Evolutionary conservation across 1,140 invertebrate species (phyloP), one percentile per base, ranked within the genome.

Genomic region (Nymphalis io): DNA sequence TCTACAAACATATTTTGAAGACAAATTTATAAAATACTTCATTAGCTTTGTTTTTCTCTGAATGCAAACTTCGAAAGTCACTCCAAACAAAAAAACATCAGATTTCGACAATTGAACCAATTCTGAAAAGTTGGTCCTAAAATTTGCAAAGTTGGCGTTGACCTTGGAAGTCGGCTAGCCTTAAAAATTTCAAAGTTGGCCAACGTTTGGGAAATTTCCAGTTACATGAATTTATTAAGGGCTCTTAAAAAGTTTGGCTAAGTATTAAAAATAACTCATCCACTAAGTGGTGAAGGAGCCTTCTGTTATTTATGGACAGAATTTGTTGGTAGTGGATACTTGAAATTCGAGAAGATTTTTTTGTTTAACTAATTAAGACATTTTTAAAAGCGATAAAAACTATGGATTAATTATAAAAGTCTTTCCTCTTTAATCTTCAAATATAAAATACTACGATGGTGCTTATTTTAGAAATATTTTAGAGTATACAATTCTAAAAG

Each of bases 201-300:
- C 48, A 62, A 44, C 10, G 38, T 62, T 62, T 39, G 20, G n/a
- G 44, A 62, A 62, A 48, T 48, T 62, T 62, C 60, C 21, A 62
- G 21, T 62, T 62, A 48, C 44, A 62, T 62, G 60, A 62, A 62
- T 62, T 62, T 62, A 48, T 46, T 48, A 62, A 62, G n/a, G 60
- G 60, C 60, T 48, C 60, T 62, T 62, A 62, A 27, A n/a, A 62
- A 62, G 21, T 62, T 62, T 46, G 16, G 60, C 8, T 23, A 27
- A 62, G 60, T 62, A 62, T 62, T 62, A 62, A 62, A 60, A 62
- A 51, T 62, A 53, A 62, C 60, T 62, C 60, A 62, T 62, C 44
- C 46, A 21, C 48, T 62, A 62, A 62, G 46, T 48, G 44, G 60
- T 62, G 33, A n/a, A 48, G 42, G 44, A 48, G 21, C 33, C 58